These are phyloP conservation scores for Sylvietta virens DNA, from an alignment of 2,113 vertebrate species.

Conservation along the genomic window DNA sequence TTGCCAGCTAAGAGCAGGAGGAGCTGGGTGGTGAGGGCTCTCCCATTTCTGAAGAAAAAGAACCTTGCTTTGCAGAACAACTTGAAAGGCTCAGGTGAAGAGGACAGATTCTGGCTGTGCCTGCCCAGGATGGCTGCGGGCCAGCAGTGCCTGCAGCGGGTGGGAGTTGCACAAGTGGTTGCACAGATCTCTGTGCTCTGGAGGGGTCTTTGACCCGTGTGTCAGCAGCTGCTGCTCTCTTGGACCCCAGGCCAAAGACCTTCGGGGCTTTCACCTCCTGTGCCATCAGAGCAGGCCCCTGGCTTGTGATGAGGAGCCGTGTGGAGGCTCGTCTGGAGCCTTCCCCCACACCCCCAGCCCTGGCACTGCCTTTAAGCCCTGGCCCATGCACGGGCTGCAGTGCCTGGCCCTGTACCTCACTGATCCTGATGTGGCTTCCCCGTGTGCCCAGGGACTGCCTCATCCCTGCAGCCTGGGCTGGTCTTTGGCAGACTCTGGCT, in stretches of 20 bases:
- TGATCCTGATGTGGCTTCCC: neutral
- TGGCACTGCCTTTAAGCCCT: neutral
- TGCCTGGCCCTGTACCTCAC: neutral
- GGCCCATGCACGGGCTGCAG: neutral
- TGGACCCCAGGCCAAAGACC: neutral
- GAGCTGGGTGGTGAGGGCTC: neutral
- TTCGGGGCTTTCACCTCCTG: neutral
- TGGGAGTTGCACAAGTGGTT: neutral
- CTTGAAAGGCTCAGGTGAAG: neutral
- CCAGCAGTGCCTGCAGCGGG: neutral
- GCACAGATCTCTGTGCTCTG: neutral
- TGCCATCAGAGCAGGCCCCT: neutral
- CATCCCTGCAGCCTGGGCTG: neutral
- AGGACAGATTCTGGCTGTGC: neutral
- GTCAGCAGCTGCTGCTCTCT: neutral
- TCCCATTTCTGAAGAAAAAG: neutral
- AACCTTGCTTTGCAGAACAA: neutral
- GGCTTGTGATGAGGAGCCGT: neutral
- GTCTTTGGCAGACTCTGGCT: neutral
- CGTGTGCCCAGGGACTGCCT: fast-evolving
- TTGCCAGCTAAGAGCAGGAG: neutral
- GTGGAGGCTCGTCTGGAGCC: neutral
- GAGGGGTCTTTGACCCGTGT: neutral
- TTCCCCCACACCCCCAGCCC: neutral
- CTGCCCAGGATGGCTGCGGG: fast-evolving